Evolutionary conservation across 1,140 invertebrate species (phyloP), one percentile per base, ranked within the genome.

Genomic region (Elymnias hypermnestra): DNA sequence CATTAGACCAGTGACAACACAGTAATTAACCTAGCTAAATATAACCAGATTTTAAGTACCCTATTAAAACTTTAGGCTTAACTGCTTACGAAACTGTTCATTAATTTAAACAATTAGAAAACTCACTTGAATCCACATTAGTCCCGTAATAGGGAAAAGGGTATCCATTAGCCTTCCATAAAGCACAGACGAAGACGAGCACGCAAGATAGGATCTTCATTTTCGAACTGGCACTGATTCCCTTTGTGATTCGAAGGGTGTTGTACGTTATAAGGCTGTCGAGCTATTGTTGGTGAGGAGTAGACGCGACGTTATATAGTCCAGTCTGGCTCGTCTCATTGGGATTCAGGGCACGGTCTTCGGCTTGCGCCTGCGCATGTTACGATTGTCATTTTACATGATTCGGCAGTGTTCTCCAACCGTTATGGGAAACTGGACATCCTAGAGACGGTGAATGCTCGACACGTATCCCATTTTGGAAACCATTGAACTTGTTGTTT

Each of bases 91-190:
- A n/a, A n/a, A n/a, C n/a, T n/a, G n/a, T n/a, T n/a, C n/a, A n/a
- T n/a, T n/a, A n/a, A n/a, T n/a, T n/a, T n/a, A n/a, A n/a, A n/a
- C n/a, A n/a, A n/a, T n/a, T n/a, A n/a, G n/a, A 39, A 39, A 45
- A 83, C 79, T 82, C 49, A 83, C 79, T 52, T 31, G 77, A 53
- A 49, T 83, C 79, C 15, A 78, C 47, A 48, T 78, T 74, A 21
- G 45, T 52, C 53, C 73, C 79, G 53, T 77, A 77, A 40, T 71
- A 72, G 1, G 70, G 73, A 46, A 70, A 74, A 2, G 77, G 79
- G 36, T 63, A 83, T 10, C 60, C 77, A 15, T 38, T 44, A 3
- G 50, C 71, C 40, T 72, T 58, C 60, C 53, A 66, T 12, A 72
- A 42, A 31, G 57, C 73, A 58, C 65, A 72, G 42, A 50, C 58